Percentiles rank a stretch among this genome's conserved stretches.
Conservation (phyloP, 92 coral and sea anemone genomes). For the Desmophyllum pertusum region DNA sequence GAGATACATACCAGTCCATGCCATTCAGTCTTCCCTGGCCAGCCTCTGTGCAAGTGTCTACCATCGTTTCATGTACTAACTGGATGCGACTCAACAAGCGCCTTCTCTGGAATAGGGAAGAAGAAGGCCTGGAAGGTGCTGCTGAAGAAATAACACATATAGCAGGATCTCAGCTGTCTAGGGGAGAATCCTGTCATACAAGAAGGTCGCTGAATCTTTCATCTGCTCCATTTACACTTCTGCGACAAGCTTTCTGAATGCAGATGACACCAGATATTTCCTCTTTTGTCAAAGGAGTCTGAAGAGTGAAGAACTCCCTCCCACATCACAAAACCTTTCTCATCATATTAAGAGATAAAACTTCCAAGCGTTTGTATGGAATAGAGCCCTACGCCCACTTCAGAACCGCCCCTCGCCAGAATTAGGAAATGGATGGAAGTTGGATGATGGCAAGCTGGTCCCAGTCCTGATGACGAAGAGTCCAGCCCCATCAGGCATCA, state of each 20-base stretch:
- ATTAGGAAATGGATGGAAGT: conserved; percentile 60
- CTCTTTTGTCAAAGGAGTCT: conserved; percentile 55
- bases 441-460: conserved; percentile 44
- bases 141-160: conserved; percentile 27
- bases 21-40: too few relatives aligned
- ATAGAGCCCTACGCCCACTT: conserved; percentile 49
- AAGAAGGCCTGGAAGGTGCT: conserved; percentile 72
- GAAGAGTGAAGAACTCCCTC: conserved; percentile 61
- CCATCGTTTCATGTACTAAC: conserved; percentile 51
- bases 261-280: conserved; percentile 68
- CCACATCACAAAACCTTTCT: conserved; percentile 49
- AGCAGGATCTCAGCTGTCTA: conserved; percentile 28
- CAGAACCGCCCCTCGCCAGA: conserved; percentile 64
- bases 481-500: conserved; percentile 57
- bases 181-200: conserved; percentile 24
- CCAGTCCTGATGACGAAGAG: conserved; percentile 60
- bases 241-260: conserved; percentile 51
- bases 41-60: conserved; percentile 35
- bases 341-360: conserved; percentile 59
- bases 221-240: conserved; percentile 54
- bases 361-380: conserved; percentile 62
- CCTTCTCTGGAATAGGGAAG: conserved; percentile 59
- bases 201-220: conserved; percentile 52
- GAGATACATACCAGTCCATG: conserved; percentile 24
- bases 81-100: conserved; percentile 58